A percentile compares a stretch with the other conserved stretches of the same genome.
These are phyloP conservation scores for Pycnomerus fuliginosus DNA, from an alignment of 2,888 invertebrate species.

Conservation along the genomic window DNA sequence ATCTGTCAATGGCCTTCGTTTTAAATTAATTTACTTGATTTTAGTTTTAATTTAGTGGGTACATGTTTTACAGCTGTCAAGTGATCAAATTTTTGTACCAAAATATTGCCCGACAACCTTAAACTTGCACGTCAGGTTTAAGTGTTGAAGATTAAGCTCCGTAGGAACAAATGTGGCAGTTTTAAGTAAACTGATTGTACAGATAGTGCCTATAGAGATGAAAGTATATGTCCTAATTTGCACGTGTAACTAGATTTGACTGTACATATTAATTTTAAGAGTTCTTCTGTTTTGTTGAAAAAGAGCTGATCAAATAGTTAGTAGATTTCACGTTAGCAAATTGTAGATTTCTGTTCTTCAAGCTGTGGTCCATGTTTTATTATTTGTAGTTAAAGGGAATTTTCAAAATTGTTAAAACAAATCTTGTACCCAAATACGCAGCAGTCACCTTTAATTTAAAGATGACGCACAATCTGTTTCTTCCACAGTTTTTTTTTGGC, in stretches of 20 bases:
- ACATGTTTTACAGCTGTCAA: constrained; percentile 24
- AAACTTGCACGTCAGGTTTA: constrained; percentile 10
- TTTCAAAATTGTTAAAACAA: too few species aligned
- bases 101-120: constrained; percentile 19
- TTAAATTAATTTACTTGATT: constrained; percentile 1
- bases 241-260: constrained; percentile 41
- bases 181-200: too few species aligned
- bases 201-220: constrained; percentile 50
- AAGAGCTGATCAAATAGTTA: too few species aligned
- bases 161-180: constrained; percentile 16
- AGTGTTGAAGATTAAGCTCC: constrained; percentile 17
- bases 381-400: too few species aligned
- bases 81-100: constrained; percentile 32
- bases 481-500: too few species aligned
- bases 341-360: too few species aligned
- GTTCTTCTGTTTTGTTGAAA: too few species aligned
- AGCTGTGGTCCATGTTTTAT: too few species aligned
- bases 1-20: constrained; percentile 12
- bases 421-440: too few species aligned
- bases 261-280: constrained; percentile 34
- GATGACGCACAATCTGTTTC: constrained; percentile 15
- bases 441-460: too few species aligned
- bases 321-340: too few species aligned
- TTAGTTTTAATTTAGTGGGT: constrained; percentile 15
- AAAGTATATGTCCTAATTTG: constrained; percentile 45